Evolutionary conservation across 92 coral and sea anemone species (phyloP).

Genomic region (Parazoanthus atlanticus): DNA sequence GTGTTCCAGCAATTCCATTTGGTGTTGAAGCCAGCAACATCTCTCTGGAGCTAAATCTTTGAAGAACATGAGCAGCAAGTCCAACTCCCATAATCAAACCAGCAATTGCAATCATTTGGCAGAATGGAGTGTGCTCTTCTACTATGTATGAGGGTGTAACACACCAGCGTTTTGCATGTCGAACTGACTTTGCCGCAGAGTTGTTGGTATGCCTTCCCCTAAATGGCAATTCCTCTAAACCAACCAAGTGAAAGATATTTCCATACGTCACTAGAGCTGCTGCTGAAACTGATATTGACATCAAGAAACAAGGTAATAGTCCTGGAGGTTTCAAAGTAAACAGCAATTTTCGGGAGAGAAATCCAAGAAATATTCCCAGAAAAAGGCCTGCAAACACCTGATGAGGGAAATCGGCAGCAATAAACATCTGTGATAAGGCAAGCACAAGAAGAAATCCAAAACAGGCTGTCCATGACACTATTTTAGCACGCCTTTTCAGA

Average conservation of each 20-base stretch:
- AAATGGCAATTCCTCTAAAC: constrained; percentile 19
- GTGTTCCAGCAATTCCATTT: constrained; percentile 2
- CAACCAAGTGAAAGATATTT: constrained; percentile 22
- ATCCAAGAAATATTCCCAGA: constrained; percentile 32
- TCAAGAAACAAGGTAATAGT: constrained; percentile 2
- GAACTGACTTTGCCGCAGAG: constrained; percentile 29
- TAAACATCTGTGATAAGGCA: constrained; percentile 31
- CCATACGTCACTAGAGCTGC: constrained; percentile 32
- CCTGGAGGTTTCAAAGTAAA: neutral
- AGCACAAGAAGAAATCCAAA: constrained; percentile 16
- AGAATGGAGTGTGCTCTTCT: constrained; percentile 25
- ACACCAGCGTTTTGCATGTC: constrained; percentile 46
- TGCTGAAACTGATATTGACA: constrained; percentile 3
- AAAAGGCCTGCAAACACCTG: constrained; percentile 39
- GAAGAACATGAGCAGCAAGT: constrained; percentile 1
- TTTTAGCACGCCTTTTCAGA: neutral
- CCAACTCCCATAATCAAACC: constrained; percentile 28
- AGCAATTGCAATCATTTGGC: constrained; percentile 33
- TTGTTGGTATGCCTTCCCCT: constrained; percentile 37
- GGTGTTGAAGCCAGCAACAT: neutral
- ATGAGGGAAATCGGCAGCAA: constrained; percentile 55
- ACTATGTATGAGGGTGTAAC: constrained; percentile 22
- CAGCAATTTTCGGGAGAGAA: constrained; percentile 4
- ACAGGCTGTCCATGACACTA: constrained; percentile 9
- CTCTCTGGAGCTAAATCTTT: constrained; percentile 22